A percentile compares a stretch with the other conserved stretches of the same genome.
Evolutionary conservation across 2,888 invertebrate species (phyloP).

Genomic region (Ophioninae sp.): DNA sequence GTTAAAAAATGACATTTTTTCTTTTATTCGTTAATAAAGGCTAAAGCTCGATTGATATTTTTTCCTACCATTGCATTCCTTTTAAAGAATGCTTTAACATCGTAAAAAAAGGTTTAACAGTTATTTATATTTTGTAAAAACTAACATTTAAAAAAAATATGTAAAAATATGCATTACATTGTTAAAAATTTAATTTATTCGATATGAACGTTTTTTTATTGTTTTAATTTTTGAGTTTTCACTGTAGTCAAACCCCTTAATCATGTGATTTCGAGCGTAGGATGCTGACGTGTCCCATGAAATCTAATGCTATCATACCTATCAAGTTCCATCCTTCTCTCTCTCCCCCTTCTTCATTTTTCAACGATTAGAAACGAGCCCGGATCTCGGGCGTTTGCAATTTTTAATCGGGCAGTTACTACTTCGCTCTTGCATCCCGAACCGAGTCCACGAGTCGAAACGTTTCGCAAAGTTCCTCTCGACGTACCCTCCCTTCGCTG

Average conservation of each 20-base stretch:
- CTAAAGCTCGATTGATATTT: no score
- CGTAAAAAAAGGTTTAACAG: no score
- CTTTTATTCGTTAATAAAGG: no score
- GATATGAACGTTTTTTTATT: not conserved
- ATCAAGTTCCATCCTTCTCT: constrained; percentile 41
- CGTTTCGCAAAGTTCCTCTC: constrained; percentile 19
- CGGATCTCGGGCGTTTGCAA: constrained; percentile 9
- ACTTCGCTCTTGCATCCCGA: constrained; percentile 13
- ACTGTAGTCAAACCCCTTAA: not conserved
- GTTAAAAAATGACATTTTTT: no score
- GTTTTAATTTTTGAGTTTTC: not conserved
- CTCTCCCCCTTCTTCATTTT: constrained; percentile 44
- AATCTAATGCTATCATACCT: constrained; percentile 71
- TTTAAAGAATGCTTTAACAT: no score
- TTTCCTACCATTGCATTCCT: no score
- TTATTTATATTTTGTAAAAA: no score
- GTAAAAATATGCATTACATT: no score
- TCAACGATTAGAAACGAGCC: constrained; percentile 46
- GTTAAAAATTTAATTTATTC: no score
- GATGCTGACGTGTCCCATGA: constrained; percentile 65
- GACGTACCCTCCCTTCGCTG: not conserved
- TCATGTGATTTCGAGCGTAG: constrained; percentile 1
- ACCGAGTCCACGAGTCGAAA: not conserved
- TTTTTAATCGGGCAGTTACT: constrained; percentile 22
- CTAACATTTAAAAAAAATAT: no score